phyloP scores from a whole-genome alignment of 2,113 vertebrate species.

The Mola mola region DNA sequence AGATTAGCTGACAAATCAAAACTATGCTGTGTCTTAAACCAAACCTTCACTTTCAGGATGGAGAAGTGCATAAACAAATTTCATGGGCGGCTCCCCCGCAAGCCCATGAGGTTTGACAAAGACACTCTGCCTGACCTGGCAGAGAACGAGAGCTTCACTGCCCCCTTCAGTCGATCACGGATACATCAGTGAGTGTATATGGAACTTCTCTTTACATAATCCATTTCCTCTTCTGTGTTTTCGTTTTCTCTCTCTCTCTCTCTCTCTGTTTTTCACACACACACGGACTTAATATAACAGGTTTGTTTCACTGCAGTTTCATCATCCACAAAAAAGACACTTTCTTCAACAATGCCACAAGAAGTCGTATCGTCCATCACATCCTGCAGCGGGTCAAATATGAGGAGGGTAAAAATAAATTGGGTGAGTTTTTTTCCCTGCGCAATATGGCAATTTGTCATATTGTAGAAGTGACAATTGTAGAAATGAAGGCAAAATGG shows the following conservation, averaged over 20 bases:
- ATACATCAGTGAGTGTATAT: slow-evolving; percentile 91
- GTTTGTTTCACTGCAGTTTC: slow-evolving; percentile 83
- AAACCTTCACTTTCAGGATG: slow-evolving; percentile 80
- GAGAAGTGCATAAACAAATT: slow-evolving; percentile 95
- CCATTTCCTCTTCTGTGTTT: slow-evolving; percentile 6
- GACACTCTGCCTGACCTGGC: slow-evolving; percentile 93
- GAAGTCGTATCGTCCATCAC: slow-evolving; percentile 94
- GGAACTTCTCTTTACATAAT: background rate
- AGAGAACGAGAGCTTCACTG: slow-evolving; percentile 95
- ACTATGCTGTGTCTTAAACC: too few species aligned
- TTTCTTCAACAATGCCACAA: slow-evolving; percentile 95
- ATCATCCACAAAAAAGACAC: slow-evolving; percentile 97
- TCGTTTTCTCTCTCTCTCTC: background rate
- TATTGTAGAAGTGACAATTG: too few species aligned
- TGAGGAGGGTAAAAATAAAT: slow-evolving; percentile 95
- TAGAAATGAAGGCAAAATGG: too few species aligned
- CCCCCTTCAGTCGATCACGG: slow-evolving; percentile 94
- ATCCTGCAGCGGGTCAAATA: slow-evolving; percentile 95
- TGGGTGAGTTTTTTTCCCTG: slow-evolving; percentile 88
- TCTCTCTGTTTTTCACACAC: background rate
- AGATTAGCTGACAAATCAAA: background rate
- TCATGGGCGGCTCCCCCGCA: slow-evolving; percentile 92
- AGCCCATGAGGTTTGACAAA: slow-evolving; percentile 93
- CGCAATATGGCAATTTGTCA: too few species aligned
- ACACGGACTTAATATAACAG: slow-evolving; percentile 5